These are phyloP conservation scores for Pseudorhiza aurosa DNA, from an alignment of 30 jellyfish, hydroid and myxozoan genomes.

Conservation along the genomic window DNA sequence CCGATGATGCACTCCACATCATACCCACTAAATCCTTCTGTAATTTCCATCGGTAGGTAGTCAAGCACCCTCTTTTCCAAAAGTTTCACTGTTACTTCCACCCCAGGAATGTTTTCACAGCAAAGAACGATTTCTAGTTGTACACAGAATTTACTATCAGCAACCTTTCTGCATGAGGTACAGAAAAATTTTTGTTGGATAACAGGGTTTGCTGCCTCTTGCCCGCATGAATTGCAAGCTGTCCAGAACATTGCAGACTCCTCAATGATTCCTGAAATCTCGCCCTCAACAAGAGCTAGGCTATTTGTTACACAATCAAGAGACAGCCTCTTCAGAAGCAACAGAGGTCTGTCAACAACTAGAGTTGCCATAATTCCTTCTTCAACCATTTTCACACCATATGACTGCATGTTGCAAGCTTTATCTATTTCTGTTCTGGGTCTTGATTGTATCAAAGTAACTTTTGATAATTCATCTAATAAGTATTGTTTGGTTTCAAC, in stretches of 20 bases:
- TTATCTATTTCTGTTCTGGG: neutral
- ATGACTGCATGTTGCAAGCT: neutral
- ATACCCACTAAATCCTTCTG: conserved; percentile 49
- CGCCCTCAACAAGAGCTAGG: conserved; percentile 37
- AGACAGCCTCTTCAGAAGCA: neutral
- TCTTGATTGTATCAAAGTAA: neutral
- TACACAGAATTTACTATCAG: conserved; percentile 26
- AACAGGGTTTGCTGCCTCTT: conserved; percentile 11
- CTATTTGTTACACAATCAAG: neutral
- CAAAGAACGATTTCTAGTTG: conserved; percentile 28
- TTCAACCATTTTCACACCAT: neutral
- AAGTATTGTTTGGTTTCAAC: neutral
- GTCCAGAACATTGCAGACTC: conserved; percentile 60
- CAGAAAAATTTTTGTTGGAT: conserved; percentile 10
- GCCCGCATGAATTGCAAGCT: conserved; percentile 39
- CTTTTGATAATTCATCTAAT: conserved; percentile 30
- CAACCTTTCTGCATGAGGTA: conserved; percentile 4
- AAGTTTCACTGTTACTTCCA: conserved; percentile 12
- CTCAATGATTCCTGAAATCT: conserved; percentile 27
- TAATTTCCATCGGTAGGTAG: conserved; percentile 48
- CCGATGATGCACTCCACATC: conserved; percentile 55
- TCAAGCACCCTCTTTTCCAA: conserved; percentile 42
- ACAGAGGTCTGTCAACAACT: neutral
- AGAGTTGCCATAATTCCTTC: neutral
- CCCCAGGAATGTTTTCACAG: neutral